Evolutionary conservation across 2,888 invertebrate genomes (phyloP).

Genomic region (Drosophila eohydei): DNA sequence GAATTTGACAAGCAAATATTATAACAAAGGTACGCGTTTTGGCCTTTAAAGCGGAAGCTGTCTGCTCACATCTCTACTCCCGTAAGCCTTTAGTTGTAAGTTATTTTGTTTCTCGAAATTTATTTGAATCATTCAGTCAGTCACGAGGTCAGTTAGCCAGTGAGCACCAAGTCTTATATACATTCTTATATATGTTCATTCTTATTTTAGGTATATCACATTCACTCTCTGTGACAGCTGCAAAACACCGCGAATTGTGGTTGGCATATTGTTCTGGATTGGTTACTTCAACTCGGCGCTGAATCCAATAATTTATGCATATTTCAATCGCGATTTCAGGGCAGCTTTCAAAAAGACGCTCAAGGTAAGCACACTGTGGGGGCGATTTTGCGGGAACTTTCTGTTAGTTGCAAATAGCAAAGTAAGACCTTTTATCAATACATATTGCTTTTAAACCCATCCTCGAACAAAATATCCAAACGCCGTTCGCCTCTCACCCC

Average conservation of each 20-base stretch:
- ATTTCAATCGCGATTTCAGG: slow-evolving; percentile 98
- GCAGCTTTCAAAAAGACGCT: slow-evolving; percentile 96
- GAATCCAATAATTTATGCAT: slow-evolving; percentile 98
- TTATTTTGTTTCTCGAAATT: background rate
- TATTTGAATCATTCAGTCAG: background rate
- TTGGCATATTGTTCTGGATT: slow-evolving; percentile 97
- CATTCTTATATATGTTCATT: background rate
- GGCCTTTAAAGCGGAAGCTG: background rate
- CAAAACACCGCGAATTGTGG: slow-evolving; percentile 93
- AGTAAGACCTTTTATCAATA: slow-evolving; percentile 48
- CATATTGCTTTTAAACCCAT: slow-evolving; percentile 40
- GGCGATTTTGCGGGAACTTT: slow-evolving; percentile 4
- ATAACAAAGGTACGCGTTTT: background rate
- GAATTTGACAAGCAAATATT: background rate
- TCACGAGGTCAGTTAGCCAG: background rate
- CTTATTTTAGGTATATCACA: slow-evolving; percentile 91
- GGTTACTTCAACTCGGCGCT: slow-evolving; percentile 99
- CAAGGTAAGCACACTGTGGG: slow-evolving; percentile 83
- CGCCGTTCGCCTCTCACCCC: slow-evolving; percentile 21
- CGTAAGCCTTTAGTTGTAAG: background rate
- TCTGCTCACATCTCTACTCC: background rate
- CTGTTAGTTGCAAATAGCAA: slow-evolving; percentile 21
- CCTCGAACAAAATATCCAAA: slow-evolving; percentile 26
- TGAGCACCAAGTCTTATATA: background rate
- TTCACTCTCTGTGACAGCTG: slow-evolving; percentile 92